Evolutionary conservation across 2,113 vertebrate genomes (phyloP), one percentile per base, ranked within the genome.

Genomic region (Rhinopomastus cyanomelas): DNA sequence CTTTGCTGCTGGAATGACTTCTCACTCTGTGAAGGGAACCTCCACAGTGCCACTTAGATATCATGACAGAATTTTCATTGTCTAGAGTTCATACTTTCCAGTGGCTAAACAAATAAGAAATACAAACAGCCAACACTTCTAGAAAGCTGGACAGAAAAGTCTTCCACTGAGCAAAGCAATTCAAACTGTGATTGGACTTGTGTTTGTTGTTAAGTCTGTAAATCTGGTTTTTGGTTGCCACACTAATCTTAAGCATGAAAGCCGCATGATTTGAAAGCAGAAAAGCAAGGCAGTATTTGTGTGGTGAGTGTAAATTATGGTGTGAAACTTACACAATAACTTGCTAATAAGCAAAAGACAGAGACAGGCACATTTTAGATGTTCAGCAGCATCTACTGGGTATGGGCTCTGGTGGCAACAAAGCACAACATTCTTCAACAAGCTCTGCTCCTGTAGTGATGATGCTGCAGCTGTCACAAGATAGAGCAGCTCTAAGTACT

Each of bases 51-150:
- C 32, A 29, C 8, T 73, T 72, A 48, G 21, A 57, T 65, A 88
- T 29, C n/a, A 22, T 8, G 2, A 60, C 21, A 0, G 0, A 85
- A 51, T 64, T 71, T 69, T 74, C 3, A 0, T 25, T 82, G 29
- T 73, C 83, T 46, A 88, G 23, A 86, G 37, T 68, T 89, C 32
- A 34, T 83, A 61, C 44, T 94, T 81, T 67, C 18, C 39, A 62
- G 16, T 55, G 16, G 37, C 51, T 73, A 46, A n/a, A 55, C 13
- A 75, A 46, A n/a, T 60, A 53, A 32, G 8, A 72, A 72, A 37
- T 12, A 32, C 3, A 46, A 52, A 32, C 26, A 12, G 12, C 10
- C 34, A 11, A 5, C 49, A 9, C 59, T 67, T 85, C 22, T 87
- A 36, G 42, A 48, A 72, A 78, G 25, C 27, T 39, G 11, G 15